Base-by-base conservation (phyloP, 2,888 invertebrate genomes). In the Cheilosia impressa region DNA sequence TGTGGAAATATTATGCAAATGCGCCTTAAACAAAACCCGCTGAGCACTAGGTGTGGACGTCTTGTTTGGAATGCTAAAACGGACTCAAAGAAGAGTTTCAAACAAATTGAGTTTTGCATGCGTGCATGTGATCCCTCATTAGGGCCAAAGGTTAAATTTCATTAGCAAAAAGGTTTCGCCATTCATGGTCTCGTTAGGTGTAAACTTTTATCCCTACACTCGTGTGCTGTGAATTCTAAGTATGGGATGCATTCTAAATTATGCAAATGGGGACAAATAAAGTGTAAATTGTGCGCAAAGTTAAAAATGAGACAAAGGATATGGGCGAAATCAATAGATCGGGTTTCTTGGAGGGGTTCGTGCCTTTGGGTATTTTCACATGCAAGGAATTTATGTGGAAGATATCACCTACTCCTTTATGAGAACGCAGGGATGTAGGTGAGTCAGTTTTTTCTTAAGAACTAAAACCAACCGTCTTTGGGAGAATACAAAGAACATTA, bases 1-100 rank as follows among this genome's bases (percentile, higher is more conserved):
- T 58, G 58, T 53, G 43, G 52, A 75, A 60, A 83, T 72, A 60
- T 79, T 72, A 82, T 78, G 78, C 13, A 83, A 73, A 84, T 79
- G 43, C 41, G 17, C 9, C 47, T 31, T 52, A 72, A 62, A 41
- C 24, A 52, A 60, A 60, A 71, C 58, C 38, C 55, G 45, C 10
- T 6, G 17, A 50, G 41, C 10, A 34, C 50, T 47, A 58, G 41
- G n/a, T 47, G 24, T 41, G 7, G 19, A 55, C 13, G 19, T 45
- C 31, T 68, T 31, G 13, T 52, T 41, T 45, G 13, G 45, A 68
- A 69, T 69, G 47, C 31, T 34, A 31, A 62, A 53, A 38, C 53
- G 15, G 17, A 47, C 19, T 38, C 60, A 60, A 60, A 69, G 77
- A 62, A 68, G 43, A 34, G 31, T 68, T 60, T 24, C 15, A 17